Percentiles rank a stretch among this genome's conserved stretches.
Conservation (phyloP, 2,113 vertebrate species). For the Propithecus coquereli region DNA sequence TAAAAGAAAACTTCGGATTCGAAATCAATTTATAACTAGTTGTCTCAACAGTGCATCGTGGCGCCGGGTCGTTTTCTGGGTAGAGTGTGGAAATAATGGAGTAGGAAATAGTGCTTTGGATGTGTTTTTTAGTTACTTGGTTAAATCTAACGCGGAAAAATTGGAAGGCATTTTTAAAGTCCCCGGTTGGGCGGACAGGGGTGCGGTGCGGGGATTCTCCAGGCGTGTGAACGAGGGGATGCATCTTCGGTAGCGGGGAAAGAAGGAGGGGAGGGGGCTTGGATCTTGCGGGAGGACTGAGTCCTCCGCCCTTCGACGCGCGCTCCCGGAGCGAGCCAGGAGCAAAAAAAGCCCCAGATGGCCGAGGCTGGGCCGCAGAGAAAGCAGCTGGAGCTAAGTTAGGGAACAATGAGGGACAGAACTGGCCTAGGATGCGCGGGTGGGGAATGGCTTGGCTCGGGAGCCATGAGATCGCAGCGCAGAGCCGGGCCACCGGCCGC, state of each 20-base stretch:
- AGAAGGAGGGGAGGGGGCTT: neutral
- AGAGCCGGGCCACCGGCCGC: neutral
- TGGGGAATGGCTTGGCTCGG: slow-evolving; percentile 79
- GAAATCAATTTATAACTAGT: slow-evolving; percentile 12
- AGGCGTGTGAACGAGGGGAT: neutral
- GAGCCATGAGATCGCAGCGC: slow-evolving; percentile 52
- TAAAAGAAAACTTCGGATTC: slow-evolving; percentile 37
- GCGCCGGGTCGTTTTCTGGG: neutral
- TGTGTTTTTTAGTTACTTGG: slow-evolving; percentile 5
- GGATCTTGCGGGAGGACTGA: slow-evolving; percentile 76
- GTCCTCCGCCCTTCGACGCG: slow-evolving; percentile 79
- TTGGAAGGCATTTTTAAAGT: slow-evolving; percentile 11
- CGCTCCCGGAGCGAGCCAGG: slow-evolving; percentile 86
- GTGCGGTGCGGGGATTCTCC: neutral
- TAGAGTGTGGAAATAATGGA: neutral
- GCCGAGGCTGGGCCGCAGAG: slow-evolving; percentile 89
- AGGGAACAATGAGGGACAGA: slow-evolving; percentile 92
- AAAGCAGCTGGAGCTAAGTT: slow-evolving; percentile 89
- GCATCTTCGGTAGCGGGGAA: rapidly evolving
- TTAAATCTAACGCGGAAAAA: slow-evolving; percentile 42
- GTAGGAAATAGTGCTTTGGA: slow-evolving; percentile 10
- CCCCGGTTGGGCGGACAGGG: neutral
- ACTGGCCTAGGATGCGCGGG: slow-evolving; percentile 86
- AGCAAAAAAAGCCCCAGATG: slow-evolving; percentile 93
- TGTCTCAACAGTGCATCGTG: neutral